Percentiles rank a stretch among this genome's conserved stretches.
Evolutionary conservation across 2,797 vertebrate species (phyloP).

Genomic region (Ispidina lecontei): DNA sequence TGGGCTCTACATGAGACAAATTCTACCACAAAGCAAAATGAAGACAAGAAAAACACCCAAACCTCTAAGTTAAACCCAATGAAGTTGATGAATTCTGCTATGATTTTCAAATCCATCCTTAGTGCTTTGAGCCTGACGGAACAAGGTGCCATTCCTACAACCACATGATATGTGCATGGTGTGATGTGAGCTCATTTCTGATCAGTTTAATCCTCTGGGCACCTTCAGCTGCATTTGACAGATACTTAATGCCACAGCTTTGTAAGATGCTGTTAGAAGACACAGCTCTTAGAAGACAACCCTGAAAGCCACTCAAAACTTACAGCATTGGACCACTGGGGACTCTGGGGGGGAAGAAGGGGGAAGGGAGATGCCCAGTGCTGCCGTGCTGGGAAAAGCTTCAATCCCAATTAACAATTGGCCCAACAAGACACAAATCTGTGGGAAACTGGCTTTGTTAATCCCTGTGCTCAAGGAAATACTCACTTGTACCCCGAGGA

Average conservation of each 20-base stretch:
- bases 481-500: background rate
- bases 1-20: background rate
- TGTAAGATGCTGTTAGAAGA: background rate
- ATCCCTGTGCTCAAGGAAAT: conserved; percentile 31
- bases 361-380: background rate
- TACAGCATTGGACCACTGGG: background rate
- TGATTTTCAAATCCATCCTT: background rate
- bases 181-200: background rate
- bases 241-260: background rate
- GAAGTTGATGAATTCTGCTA: background rate
- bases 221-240: background rate
- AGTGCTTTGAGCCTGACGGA: background rate
- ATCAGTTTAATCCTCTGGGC: background rate
- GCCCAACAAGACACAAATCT: background rate
- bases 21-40: background rate
- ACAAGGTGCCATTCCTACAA: background rate
- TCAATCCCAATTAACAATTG: background rate
- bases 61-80: background rate
- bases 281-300: background rate
- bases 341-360: background rate
- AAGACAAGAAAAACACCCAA: background rate
- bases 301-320: background rate
- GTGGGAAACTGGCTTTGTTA: conserved; percentile 36
- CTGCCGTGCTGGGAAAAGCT: conserved; percentile 22
- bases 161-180: background rate